Evolutionary conservation across 35 echinoderm and acorn worm genomes (phyloP).

Genomic region (Heliocidaris tuberculata): DNA sequence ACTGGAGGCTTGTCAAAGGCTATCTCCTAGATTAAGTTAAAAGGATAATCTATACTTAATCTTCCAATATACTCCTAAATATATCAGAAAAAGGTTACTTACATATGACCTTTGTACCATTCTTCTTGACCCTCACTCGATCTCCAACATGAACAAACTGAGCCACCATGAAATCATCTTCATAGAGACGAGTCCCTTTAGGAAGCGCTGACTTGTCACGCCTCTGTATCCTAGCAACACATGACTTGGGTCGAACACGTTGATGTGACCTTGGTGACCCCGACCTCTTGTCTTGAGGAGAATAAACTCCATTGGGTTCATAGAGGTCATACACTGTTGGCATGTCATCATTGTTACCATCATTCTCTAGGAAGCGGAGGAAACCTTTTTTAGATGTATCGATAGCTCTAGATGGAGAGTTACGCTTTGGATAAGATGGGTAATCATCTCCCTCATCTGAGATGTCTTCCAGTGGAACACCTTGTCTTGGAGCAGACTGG

Average conservation of each 20-base stretch:
- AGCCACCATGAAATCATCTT: constrained; percentile 92
- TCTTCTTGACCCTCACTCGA: constrained; percentile 72
- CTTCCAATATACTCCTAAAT: too few species aligned
- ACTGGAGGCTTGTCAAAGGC: too few species aligned
- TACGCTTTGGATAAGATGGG: background rate
- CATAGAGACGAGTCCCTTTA: constrained; percentile 68
- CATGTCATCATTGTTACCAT: constrained; percentile 56
- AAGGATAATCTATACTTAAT: too few species aligned
- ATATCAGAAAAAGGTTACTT: background rate
- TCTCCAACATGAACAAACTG: constrained; percentile 86
- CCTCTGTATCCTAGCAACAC: constrained; percentile 52
- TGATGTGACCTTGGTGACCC: constrained; percentile 40
- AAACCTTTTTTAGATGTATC: constrained; percentile 54
- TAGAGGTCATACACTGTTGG: constrained; percentile 82
- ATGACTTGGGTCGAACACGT: constrained; percentile 67
- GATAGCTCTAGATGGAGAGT: constrained; percentile 14
- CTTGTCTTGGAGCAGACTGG: background rate
- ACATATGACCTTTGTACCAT: constrained; percentile 36
- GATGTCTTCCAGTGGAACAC: background rate
- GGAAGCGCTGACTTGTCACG: constrained; percentile 50
- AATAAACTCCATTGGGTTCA: constrained; percentile 61
- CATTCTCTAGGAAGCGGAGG: constrained; percentile 57
- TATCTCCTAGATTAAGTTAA: too few species aligned
- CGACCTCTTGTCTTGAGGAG: constrained; percentile 26
- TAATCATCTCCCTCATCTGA: constrained; percentile 28